phyloP scores from a whole-genome alignment of 2,888 invertebrate species.

The Tetragnatha montana region DNA sequence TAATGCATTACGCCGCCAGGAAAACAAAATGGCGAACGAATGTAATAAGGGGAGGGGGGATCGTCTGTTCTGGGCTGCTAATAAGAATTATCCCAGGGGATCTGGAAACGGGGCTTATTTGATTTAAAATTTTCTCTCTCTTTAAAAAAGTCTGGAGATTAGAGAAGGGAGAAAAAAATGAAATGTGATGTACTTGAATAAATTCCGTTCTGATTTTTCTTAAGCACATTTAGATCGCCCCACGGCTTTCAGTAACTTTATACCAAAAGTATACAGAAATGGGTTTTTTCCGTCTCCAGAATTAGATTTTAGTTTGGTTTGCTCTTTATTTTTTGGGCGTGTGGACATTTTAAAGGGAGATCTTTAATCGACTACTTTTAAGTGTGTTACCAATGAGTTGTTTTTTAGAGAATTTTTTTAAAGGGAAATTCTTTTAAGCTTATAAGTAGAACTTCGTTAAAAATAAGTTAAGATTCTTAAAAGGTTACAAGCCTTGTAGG shows the following conservation, averaged over 20 bases:
- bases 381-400: conserved; percentile 26
- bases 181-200: conserved; percentile 59
- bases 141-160: conserved; percentile 46
- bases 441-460: too few species aligned
- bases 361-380: conserved; percentile 14
- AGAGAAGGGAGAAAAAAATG: conserved; percentile 36
- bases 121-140: conserved; percentile 62
- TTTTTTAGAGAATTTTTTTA: not conserved
- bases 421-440: not conserved
- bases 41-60: conserved; percentile 47
- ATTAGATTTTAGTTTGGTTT: conserved; percentile 12
- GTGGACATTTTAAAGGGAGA: not conserved
- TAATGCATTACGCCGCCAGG: conserved; percentile 62
- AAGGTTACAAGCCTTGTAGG: too few species aligned
- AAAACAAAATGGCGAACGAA: conserved; percentile 66
- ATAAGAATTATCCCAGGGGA: conserved; percentile 67
- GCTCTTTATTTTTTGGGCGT: conserved; percentile 15
- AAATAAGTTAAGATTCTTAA: too few species aligned
- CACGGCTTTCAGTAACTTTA: conserved; percentile 49
- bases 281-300: conserved; percentile 30
- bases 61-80: conserved; percentile 56
- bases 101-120: conserved; percentile 62
- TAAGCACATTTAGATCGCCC: conserved; percentile 62
- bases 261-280: conserved; percentile 22
- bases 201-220: conserved; percentile 58